Evolutionary conservation across 2,113 vertebrate species (phyloP).

Genomic region (Amphiprion ocellaris): DNA sequence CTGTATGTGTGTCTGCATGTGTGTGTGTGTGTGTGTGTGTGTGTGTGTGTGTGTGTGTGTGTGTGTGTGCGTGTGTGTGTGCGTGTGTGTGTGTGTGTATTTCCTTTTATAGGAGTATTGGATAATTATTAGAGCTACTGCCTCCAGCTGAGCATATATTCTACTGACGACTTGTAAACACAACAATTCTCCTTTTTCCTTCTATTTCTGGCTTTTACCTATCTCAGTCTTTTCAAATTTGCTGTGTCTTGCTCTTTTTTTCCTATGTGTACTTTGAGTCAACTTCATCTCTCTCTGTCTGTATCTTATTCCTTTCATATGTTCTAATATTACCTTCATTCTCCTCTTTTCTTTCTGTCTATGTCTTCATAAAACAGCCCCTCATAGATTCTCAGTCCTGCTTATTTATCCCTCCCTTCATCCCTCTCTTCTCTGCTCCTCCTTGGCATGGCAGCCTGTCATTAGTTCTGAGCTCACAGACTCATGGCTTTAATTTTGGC

Average conservation of each 20-base stretch:
- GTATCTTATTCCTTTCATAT: slow-evolving; percentile 14
- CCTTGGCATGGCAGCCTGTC: slow-evolving; percentile 70
- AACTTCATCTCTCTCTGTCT: neutral
- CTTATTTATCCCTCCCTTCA: slow-evolving; percentile 46
- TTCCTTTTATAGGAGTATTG: slow-evolving; percentile 58
- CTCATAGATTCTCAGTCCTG: slow-evolving; percentile 45
- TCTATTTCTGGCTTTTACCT: slow-evolving; percentile 12
- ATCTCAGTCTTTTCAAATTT: slow-evolving; percentile 1
- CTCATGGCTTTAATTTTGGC: slow-evolving; percentile 71
- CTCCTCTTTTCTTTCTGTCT: slow-evolving; percentile 9
- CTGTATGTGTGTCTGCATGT: slow-evolving; percentile 35
- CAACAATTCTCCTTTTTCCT: slow-evolving; percentile 13
- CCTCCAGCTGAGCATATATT: slow-evolving; percentile 61
- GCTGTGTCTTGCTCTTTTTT: neutral
- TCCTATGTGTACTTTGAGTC: slow-evolving; percentile 7
- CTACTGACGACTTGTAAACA: slow-evolving; percentile 38
- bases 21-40: slow-evolving; percentile 33
- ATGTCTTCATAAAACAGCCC: slow-evolving; percentile 38
- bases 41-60: slow-evolving; percentile 37
- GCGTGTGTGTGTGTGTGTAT: slow-evolving; percentile 35
- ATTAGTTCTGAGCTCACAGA: slow-evolving; percentile 71
- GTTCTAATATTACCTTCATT: slow-evolving; percentile 16
- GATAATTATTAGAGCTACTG: slow-evolving; percentile 48
- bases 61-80: slow-evolving; percentile 30
- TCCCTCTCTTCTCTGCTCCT: slow-evolving; percentile 54